phyloP scores from a whole-genome alignment of 2,113 vertebrate genomes.

The Candoia aspera region DNA sequence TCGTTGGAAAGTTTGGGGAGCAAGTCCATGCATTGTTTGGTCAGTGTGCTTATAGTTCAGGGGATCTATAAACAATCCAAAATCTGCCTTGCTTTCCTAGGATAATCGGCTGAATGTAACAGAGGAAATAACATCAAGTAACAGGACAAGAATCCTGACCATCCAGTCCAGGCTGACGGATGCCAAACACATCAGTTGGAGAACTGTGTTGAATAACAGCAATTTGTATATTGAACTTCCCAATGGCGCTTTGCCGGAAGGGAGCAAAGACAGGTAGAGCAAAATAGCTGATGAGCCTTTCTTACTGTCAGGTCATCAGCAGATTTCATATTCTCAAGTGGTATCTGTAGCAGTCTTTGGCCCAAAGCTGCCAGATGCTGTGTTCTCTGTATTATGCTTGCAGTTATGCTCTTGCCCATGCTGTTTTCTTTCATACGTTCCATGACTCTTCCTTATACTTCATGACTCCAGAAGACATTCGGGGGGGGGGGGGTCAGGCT shows the following conservation, averaged over 20 bases:
- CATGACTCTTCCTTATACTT: not conserved
- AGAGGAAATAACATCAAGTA: constrained; percentile 86
- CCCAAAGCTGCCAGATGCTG: not conserved
- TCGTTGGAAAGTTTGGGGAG: not conserved
- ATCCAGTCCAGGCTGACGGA: constrained; percentile 89
- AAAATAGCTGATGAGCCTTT: not conserved
- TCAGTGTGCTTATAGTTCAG: not conserved
- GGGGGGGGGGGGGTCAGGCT: not conserved
- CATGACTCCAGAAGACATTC: not conserved
- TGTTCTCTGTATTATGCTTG: too few species aligned
- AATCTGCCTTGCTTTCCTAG: constrained; percentile 44
- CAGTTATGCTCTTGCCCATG: not conserved
- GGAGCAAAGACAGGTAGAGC: constrained; percentile 94
- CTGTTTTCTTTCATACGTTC: not conserved
- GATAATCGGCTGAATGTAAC: constrained; percentile 96
- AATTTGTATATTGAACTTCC: constrained; percentile 93
- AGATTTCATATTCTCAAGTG: not conserved
- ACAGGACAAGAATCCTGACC: constrained; percentile 88
- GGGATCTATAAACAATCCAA: not conserved
- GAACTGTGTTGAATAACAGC: constrained; percentile 85
- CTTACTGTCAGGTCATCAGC: not conserved
- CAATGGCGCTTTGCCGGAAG: constrained; percentile 90
- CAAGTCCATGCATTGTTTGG: not conserved
- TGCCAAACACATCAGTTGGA: constrained; percentile 86
- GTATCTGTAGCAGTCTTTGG: not conserved